phyloP scores from a whole-genome alignment of 2,797 vertebrate species.

The Rhodeus uyekii region DNA sequence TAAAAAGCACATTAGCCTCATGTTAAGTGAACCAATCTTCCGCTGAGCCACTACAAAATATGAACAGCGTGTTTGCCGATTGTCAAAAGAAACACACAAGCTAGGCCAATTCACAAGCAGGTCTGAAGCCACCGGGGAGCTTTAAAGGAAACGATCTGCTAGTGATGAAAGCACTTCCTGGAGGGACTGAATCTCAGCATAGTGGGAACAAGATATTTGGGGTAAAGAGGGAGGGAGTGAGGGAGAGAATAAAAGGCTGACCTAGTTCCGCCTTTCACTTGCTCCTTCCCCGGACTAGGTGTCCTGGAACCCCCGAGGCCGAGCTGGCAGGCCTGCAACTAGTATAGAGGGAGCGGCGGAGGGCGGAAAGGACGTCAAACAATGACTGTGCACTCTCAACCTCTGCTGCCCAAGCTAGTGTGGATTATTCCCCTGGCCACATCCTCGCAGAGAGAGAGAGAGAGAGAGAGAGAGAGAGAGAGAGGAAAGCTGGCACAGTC shows the following conservation, averaged over 20 bases:
- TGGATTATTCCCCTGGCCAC: background rate
- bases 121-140: slow-evolving; percentile 55
- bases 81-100: slow-evolving; percentile 40
- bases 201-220: slow-evolving; percentile 52
- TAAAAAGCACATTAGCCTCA: background rate
- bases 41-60: background rate
- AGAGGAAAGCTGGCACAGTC: slow-evolving; percentile 35
- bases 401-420: slow-evolving; percentile 42
- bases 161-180: slow-evolving; percentile 58
- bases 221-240: slow-evolving; percentile 32
- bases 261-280: slow-evolving; percentile 69
- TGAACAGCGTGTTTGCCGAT: background rate
- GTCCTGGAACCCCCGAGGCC: slow-evolving; percentile 60
- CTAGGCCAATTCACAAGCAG: slow-evolving; percentile 37
- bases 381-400: slow-evolving; percentile 36
- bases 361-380: slow-evolving; percentile 49
- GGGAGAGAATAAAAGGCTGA: slow-evolving; percentile 61
- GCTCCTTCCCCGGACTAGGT: slow-evolving; percentile 63
- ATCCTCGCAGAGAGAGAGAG: background rate
- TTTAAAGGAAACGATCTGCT: slow-evolving; percentile 50
- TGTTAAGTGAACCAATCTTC: background rate
- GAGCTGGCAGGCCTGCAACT: slow-evolving; percentile 38
- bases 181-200: slow-evolving; percentile 55
- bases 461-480: too few relatives aligned
- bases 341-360: slow-evolving; percentile 5